Base-by-base conservation (phyloP, 2,113 vertebrate species). In the Gopherus evgoodei region DNA sequence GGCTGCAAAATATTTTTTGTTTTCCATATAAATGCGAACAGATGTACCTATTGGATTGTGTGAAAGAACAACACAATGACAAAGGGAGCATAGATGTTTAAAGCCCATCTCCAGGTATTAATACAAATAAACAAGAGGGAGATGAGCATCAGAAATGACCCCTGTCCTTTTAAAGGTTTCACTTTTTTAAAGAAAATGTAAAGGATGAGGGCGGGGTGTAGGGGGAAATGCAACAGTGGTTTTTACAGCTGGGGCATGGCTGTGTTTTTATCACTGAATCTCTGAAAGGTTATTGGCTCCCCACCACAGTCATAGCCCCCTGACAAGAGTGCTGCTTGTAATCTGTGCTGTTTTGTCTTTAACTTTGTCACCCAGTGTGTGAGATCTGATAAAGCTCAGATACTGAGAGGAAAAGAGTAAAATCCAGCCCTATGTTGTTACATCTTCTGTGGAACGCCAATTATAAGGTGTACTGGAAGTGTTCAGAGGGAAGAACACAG, bases 1-100 rank as follows among this genome's bases (percentile, higher is more conserved):
- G 95, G 59, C 94, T 97, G 96, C 96, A 97, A 59, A 65, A 95
- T 96, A 96, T 96, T 93, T 96, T 82, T 97, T 96, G 75, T 96
- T 96, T 87, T 96, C 94, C 4, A 0, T 89, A 80, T 97, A 97
- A 97, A 93, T 91, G 83, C 96, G 95, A 97, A 78, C 97, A 97
- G 96, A 96, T 97, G 96, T 94, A 94, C 84, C 84, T 84, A 65
- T 93, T 31, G 86, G 93, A 83, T 78, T 94, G 75, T 38, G 11
- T 89, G 87, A 78, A 94, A 87, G 90, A 81, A 29, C 38, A 52
- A 5, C 5, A 1, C 52, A 76, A 57, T 56, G 86, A 93, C 84
- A 81, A 86, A 89, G 17, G 86, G 92, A 94, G 72, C 56, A 42
- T 97, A 95, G 93, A 65, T 79, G 81, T 96, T 94, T 93, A 81